Evolutionary conservation across 2,888 invertebrate species (phyloP).

Genomic region (Selenia dentaria): DNA sequence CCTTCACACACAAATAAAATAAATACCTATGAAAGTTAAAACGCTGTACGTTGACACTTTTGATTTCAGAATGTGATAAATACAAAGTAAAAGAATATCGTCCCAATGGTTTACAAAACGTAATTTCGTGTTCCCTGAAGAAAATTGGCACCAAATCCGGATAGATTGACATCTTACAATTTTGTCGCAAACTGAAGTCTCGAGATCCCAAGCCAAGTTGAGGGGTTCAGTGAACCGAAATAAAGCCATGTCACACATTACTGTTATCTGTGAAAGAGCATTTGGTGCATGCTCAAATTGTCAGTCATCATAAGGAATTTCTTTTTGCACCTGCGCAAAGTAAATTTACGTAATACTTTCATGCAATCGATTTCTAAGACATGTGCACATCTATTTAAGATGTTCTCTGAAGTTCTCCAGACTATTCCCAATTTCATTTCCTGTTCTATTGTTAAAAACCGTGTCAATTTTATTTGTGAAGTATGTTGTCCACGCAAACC

Average conservation of each 20-base stretch:
- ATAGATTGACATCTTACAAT: slow-evolving; percentile 32
- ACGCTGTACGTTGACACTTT: too few species aligned
- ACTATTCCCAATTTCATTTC: slow-evolving; percentile 4
- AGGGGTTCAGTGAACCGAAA: slow-evolving; percentile 26
- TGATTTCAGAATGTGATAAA: too few species aligned
- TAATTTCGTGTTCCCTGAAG: slow-evolving; percentile 21
- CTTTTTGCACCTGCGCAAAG: slow-evolving; percentile 3
- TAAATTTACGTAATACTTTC: slow-evolving; percentile 4
- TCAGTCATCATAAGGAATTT: slow-evolving; percentile 4
- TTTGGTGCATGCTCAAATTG: slow-evolving; percentile 14
- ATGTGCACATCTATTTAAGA: slow-evolving; percentile 3
- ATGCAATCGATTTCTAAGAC: neutral
- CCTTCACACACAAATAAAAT: too few species aligned
- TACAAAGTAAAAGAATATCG: neutral
- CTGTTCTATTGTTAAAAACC: slow-evolving; percentile 2
- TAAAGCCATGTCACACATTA: slow-evolving; percentile 19
- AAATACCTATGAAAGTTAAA: too few species aligned
- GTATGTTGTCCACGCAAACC: slow-evolving; percentile 11
- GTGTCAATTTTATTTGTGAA: slow-evolving; percentile 18
- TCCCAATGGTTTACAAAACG: neutral
- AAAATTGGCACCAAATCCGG: slow-evolving; percentile 33
- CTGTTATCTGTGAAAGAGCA: slow-evolving; percentile 12
- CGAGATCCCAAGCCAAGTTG: slow-evolving; percentile 22
- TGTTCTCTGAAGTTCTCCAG: neutral
- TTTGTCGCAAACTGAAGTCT: slow-evolving; percentile 32